Evolutionary conservation across 2,113 vertebrate species (phyloP).

Genomic region (Amblyornis subalaris): DNA sequence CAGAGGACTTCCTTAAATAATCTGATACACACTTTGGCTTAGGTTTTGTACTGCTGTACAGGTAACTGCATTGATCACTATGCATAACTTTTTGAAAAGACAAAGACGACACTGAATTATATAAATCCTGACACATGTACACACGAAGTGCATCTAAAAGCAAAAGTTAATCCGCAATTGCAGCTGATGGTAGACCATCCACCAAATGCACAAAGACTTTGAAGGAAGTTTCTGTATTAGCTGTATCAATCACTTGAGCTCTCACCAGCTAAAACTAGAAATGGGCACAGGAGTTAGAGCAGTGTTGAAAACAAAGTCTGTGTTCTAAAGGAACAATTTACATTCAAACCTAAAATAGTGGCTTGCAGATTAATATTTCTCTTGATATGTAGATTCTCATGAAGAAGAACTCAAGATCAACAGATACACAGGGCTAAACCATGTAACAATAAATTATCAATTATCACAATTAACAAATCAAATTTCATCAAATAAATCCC

Average conservation of each 20-base stretch:
- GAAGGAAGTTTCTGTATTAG: not conserved
- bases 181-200: not conserved
- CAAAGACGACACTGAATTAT: not conserved
- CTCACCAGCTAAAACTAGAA: not conserved
- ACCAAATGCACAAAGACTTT: not conserved
- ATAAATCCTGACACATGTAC: not conserved
- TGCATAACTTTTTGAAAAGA: not conserved
- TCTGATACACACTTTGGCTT: not conserved
- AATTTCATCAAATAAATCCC: not conserved
- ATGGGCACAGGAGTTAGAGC: not conserved
- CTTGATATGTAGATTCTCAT: not conserved
- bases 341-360: not conserved
- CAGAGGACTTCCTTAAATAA: not conserved
- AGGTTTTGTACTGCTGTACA: not conserved
- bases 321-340: not conserved
- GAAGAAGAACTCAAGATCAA: not conserved
- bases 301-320: not conserved
- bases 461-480: not conserved
- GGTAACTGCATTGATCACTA: not conserved
- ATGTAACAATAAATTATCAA: not conserved
- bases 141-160: not conserved
- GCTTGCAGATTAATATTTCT: not conserved
- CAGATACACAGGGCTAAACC: not conserved
- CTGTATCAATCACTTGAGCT: not conserved
- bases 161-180: not conserved